Evolutionary conservation across 2,113 vertebrate species (phyloP), one percentile per base, ranked within the genome.

Genomic region (Nerophis lumbriciformis): DNA sequence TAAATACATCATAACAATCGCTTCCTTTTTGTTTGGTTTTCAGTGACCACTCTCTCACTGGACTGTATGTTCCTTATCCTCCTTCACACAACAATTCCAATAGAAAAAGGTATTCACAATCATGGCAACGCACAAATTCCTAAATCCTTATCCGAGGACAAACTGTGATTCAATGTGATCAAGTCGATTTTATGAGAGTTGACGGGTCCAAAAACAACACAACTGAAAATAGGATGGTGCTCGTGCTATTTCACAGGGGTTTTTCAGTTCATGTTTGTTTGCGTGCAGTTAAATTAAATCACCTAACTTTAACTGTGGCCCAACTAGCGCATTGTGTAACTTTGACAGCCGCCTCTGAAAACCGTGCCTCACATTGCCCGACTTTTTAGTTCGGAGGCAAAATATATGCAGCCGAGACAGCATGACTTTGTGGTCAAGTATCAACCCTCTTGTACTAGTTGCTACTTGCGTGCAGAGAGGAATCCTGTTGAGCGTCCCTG

Each of bases 381-480:
- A 2, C 59, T 72, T 37, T 69, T 65, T 65, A 28, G 28, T 28
- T 28, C 4, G 28, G 28, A 28, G 28, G 28, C 28, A 8, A 58
- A 9, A 61, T 38, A 55, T 51, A 55, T 4, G 11, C 35, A 36
- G 52, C 61, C 59, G 63, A 71, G 55, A 71, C 80, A 75, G 72
- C 69, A 54, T 65, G 66, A 54, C 47, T 63, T 48, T 55, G 53
- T 77, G 70, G 71, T 78, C 44, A 58, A 74, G 54, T 56, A 28
- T 21, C 60, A 66, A 74, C 54, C 61, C 63, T 74, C 63, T 57
- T 28, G 69, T 69, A 78, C 77, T 72, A 76, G 75, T 82, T 77
- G 75, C 65, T 71, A 71, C 69, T 88, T 82, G 88, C 88, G 81
- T 89, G 88, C 88, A 74, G 82, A 82, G 76, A 78, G 77, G 77